These are phyloP conservation scores for Phaenicophaeus curvirostris DNA, from an alignment of 2,797 vertebrate species.

Conservation along the genomic window DNA sequence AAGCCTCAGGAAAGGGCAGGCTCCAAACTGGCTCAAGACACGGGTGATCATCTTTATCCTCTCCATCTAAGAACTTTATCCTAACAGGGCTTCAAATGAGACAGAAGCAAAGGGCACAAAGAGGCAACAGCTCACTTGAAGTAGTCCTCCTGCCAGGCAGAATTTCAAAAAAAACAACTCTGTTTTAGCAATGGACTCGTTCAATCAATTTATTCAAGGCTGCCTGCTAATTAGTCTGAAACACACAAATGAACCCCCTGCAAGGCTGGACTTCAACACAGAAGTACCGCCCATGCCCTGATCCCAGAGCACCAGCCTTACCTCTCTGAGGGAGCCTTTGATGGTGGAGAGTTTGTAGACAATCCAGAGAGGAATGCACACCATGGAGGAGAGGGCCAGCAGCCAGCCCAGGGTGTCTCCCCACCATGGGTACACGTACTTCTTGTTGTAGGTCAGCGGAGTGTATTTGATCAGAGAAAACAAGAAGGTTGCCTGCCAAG, in stretches of 20 bases:
- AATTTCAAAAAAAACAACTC: not conserved
- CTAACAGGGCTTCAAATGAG: not conserved
- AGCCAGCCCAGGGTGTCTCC: conserved; percentile 92
- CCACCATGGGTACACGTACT: conserved; percentile 95
- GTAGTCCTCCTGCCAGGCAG: not conserved
- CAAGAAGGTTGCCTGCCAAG: conserved; percentile 88
- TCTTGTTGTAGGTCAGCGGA: conserved; percentile 94
- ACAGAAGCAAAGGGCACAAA: not conserved
- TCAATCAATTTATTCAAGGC: not conserved
- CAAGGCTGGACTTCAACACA: not conserved
- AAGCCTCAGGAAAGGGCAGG: not conserved
- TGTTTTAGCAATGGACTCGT: not conserved
- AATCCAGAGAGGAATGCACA: conserved; percentile 89
- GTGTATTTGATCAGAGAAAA: conserved; percentile 95
- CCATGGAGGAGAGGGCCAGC: conserved; percentile 92
- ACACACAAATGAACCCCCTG: not conserved
- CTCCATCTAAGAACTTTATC: not conserved
- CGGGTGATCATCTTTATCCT: not conserved
- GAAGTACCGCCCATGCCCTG: not conserved
- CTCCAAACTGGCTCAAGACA: not conserved
- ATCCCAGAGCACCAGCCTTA: conserved; percentile 56
- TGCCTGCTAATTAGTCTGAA: not conserved
- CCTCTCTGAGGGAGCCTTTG: conserved; percentile 90
- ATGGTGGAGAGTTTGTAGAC: conserved; percentile 83
- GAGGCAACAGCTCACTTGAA: not conserved